phyloP scores from a whole-genome alignment of 2,888 invertebrate genomes.

The Troilus luridus region DNA sequence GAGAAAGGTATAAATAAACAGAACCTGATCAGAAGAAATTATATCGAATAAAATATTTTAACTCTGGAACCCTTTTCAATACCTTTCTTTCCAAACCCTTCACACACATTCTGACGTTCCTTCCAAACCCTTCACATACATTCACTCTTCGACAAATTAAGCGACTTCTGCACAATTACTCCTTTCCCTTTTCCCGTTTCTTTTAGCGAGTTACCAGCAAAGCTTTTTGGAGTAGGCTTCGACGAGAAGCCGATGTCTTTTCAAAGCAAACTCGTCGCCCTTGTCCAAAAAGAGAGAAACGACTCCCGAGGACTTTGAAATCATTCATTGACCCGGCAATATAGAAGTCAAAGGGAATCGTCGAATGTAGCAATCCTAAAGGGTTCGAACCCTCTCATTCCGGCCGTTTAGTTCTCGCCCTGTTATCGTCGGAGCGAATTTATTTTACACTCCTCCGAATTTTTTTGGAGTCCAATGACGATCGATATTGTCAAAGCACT shows the following conservation, averaged over 20 bases:
- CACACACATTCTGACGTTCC: too few relatives aligned
- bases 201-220: neutral
- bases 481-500: too few relatives aligned
- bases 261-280: neutral
- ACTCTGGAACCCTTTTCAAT: too few relatives aligned
- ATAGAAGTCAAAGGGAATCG: conserved; percentile 38
- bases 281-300: neutral
- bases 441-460: neutral
- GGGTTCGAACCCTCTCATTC: neutral
- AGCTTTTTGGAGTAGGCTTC: neutral
- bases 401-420: neutral
- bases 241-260: neutral
- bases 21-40: too few relatives aligned
- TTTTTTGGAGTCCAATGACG: too few relatives aligned
- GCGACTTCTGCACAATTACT: neutral
- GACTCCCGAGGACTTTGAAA: neutral
- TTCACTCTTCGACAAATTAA: neutral
- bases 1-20: too few relatives aligned
- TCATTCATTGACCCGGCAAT: conserved; percentile 44
- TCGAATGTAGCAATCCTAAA: neutral
- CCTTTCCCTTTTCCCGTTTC: neutral
- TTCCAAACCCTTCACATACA: neutral
- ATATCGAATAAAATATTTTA: too few relatives aligned
- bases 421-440: neutral
- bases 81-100: too few relatives aligned